Conservation (phyloP, 2,888 invertebrate species). For the Drosophila yooni region DNA sequence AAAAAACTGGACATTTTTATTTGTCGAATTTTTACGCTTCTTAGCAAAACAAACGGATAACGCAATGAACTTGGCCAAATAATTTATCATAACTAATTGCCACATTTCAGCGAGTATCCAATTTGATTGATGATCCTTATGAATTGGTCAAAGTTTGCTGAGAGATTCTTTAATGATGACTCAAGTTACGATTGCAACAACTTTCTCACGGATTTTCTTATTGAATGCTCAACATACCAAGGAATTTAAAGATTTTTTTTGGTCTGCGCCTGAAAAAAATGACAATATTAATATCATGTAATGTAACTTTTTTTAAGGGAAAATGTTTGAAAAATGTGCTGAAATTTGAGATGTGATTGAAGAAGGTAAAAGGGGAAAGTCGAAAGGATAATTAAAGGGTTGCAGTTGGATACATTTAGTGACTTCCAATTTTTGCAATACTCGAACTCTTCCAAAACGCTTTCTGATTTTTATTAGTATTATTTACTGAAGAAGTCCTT, state of each 20-base stretch:
- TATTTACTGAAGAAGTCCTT: neutral
- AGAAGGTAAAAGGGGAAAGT: slow-evolving; percentile 54
- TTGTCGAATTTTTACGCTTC: slow-evolving; percentile 48
- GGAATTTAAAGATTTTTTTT: slow-evolving; percentile 1
- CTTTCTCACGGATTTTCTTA: slow-evolving; percentile 67
- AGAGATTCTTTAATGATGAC: slow-evolving; percentile 7
- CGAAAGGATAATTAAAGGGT: slow-evolving; percentile 33
- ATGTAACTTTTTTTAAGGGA: slow-evolving; percentile 43
- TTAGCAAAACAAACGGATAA: slow-evolving; percentile 33
- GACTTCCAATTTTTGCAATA: slow-evolving; percentile 44
- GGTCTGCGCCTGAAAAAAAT: slow-evolving; percentile 54
- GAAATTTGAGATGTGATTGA: slow-evolving; percentile 29
- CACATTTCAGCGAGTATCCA: slow-evolving; percentile 57
- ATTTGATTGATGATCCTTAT: slow-evolving; percentile 71
- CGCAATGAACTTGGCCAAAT: slow-evolving; percentile 39
- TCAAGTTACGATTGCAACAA: slow-evolving; percentile 57
- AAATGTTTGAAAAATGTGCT: slow-evolving; percentile 44
- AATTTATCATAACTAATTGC: slow-evolving; percentile 67
- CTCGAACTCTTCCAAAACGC: slow-evolving; percentile 37
- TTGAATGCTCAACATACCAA: slow-evolving; percentile 16
- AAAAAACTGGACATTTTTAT: slow-evolving; percentile 15
- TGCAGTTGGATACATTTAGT: slow-evolving; percentile 31
- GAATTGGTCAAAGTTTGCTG: slow-evolving; percentile 27
- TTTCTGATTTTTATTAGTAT: neutral
- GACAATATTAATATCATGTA: slow-evolving; percentile 77